Conservation (phyloP, 2,113 vertebrate genomes). For the Plotosus lineatus region DNA sequence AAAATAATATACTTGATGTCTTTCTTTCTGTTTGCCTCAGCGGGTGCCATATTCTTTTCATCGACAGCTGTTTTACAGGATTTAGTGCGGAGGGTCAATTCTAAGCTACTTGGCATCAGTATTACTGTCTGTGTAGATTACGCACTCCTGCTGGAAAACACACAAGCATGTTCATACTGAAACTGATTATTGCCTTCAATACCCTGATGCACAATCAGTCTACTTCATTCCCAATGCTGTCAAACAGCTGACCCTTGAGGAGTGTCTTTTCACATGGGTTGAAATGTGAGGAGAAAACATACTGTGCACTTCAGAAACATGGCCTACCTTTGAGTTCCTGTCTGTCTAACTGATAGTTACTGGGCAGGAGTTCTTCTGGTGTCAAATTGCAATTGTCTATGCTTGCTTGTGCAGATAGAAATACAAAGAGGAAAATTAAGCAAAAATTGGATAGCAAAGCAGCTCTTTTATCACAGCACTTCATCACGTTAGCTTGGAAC, state of each 20-base stretch:
- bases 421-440: neutral
- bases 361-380: neutral
- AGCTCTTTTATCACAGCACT: constrained; percentile 43
- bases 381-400: neutral
- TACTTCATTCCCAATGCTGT: neutral
- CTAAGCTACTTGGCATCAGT: constrained; percentile 8
- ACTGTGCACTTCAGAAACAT: constrained; percentile 21
- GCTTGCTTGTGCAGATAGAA: constrained; percentile 19
- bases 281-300: constrained; percentile 10
- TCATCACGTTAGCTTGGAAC: constrained; percentile 48
- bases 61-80: constrained; percentile 35
- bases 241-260: too few relatives aligned
- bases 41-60: constrained; percentile 16
- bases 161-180: constrained; percentile 2
- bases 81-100: constrained; percentile 23
- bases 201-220: constrained; percentile 14
- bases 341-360: constrained; percentile 8
- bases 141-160: neutral
- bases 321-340: constrained; percentile 2
- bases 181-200: neutral
- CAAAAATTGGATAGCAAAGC: constrained; percentile 3
- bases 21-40: constrained; percentile 25
- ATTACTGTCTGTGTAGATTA: constrained; percentile 7
- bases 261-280: neutral
- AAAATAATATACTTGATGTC: constrained; percentile 2